phyloP scores from a whole-genome alignment of 2,888 invertebrate species.

The Alsophila aescularia region DNA sequence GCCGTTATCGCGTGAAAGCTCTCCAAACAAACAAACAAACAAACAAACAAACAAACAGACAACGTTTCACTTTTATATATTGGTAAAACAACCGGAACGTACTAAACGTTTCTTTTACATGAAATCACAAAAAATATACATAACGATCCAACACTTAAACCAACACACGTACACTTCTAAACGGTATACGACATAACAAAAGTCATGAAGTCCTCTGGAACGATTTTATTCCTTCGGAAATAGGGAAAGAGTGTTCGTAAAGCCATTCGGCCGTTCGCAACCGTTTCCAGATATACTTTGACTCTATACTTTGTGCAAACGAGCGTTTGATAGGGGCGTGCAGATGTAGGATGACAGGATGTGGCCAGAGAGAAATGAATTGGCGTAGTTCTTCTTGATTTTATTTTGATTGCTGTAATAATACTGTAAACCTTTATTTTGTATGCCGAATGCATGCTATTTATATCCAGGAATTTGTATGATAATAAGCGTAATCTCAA shows the following conservation, averaged over 20 bases:
- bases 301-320: conserved; percentile 79
- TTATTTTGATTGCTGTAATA: no score
- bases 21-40: no score
- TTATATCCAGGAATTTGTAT: no score
- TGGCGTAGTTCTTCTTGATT: no score
- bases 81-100: no score
- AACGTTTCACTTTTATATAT: no score
- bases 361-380: conserved; percentile 31
- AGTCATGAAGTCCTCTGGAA: conserved; percentile 78
- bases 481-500: no score
- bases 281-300: conserved; percentile 69
- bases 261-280: conserved; percentile 71
- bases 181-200: conserved; percentile 72
- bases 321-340: conserved; percentile 76
- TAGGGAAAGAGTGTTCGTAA: conserved; percentile 78
- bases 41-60: no score
- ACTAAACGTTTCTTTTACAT: not conserved
- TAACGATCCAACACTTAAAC: not conserved
- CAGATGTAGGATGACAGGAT: conserved; percentile 51
- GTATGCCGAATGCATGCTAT: no score
- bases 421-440: no score
- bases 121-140: not conserved
- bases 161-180: conserved; percentile 47
- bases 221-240: conserved; percentile 78
- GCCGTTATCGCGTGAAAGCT: no score